phyloP scores from a whole-genome alignment of 2,113 vertebrate genomes.

The Eulemur macaco region DNA sequence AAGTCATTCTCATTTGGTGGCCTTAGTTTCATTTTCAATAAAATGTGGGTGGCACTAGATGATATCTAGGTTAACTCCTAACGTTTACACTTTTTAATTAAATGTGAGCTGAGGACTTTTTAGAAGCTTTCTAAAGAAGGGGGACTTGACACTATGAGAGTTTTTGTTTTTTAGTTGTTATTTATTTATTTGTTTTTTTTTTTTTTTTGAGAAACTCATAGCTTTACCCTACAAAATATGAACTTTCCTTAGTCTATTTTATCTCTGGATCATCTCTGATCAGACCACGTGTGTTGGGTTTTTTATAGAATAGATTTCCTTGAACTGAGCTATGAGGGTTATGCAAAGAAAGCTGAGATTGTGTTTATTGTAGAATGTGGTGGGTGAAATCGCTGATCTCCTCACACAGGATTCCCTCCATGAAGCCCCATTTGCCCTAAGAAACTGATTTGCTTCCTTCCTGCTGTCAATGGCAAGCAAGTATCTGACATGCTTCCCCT shows the following conservation, averaged over 20 bases:
- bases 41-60: background rate
- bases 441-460: background rate
- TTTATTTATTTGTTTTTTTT: too few species aligned
- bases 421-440: background rate
- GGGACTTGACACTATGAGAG: background rate
- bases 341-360: background rate
- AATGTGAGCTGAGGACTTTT: background rate
- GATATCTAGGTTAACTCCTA: background rate
- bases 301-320: background rate
- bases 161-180: too few species aligned
- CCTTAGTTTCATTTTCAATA: background rate
- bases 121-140: background rate
- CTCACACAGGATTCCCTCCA: background rate
- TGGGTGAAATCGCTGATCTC: background rate
- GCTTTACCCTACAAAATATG: background rate
- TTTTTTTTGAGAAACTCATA: background rate
- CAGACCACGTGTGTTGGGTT: background rate
- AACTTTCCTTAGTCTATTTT: background rate
- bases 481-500: background rate
- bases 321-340: background rate
- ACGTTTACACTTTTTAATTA: background rate
- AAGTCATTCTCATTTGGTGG: background rate
- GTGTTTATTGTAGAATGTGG: background rate
- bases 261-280: background rate
- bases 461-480: background rate